Base-by-base conservation (phyloP, 2,888 invertebrate species). In the Cosmorhoe ocellata region DNA sequence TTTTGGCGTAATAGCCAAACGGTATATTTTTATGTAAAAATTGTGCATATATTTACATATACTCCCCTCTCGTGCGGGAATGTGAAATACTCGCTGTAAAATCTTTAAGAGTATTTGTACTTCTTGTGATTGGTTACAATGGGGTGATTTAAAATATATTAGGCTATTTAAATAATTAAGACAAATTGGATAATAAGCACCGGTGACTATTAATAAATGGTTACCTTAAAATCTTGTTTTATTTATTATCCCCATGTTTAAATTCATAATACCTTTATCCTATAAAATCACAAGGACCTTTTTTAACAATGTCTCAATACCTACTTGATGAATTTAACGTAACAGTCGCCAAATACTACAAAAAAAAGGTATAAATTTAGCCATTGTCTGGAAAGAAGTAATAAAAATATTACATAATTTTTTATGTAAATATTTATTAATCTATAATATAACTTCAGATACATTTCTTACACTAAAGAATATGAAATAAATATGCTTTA, bases 131-230 rank as follows among this genome's bases (percentile, higher is more conserved):
- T 53, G 45, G 57, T 57, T 58, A 46, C 31, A 49, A 49, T 26
- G 49, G 63, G 63, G 50, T 58, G 62, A 52, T 61, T 54, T 57
- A 60, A 34, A 33, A 42, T 52, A 53, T 54, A 53, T 58, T 70
- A 71, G 66, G 63, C 48, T 71, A 67, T 63, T 61, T 61, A 60
- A 67, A 63, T 68, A 69, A 64, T 56, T 58, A 70, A 67, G 66
- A 70, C 63, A 67, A 70, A 62, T 67, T 69, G 68, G 66, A 66
- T 64, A 59, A 54, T 67, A 68, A 65, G 67, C 60, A 59, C 61
- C 57, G 72, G 74, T 68, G 69, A 58, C 62, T 56, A 51, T 51
- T 40, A 60, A 52, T 58, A 60, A 60, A 60, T 51, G 41, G 62
- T 63, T 63, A 50, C 60, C 50, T 43, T 45, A 37, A 58, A 37